These are phyloP conservation scores for Sturmia bella DNA, from an alignment of 2,888 invertebrate genomes.

Conservation along the genomic window DNA sequence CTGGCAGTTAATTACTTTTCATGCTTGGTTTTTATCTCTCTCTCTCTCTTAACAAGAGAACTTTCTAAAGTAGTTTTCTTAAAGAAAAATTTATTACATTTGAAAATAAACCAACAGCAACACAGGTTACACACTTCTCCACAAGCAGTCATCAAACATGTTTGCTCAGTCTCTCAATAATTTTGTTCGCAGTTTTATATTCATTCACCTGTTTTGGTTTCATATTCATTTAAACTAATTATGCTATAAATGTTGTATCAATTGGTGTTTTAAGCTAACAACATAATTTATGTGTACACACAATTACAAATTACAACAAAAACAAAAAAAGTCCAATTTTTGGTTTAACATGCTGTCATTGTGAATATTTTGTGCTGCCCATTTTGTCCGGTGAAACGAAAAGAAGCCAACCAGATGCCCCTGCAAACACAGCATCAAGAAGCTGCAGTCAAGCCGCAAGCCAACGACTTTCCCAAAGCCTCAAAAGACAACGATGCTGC, in stretches of 20 bases:
- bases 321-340: slow-evolving; percentile 69
- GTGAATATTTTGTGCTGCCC: slow-evolving; percentile 78
- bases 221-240: slow-evolving; percentile 18
- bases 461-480: slow-evolving; percentile 4
- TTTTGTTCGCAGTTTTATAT: not conserved
- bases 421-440: slow-evolving; percentile 20
- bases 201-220: not conserved
- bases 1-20: no score
- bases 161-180: slow-evolving; percentile 25
- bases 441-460: not conserved
- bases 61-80: not conserved
- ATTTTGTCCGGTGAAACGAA: slow-evolving; percentile 35
- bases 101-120: slow-evolving; percentile 24
- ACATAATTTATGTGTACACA: slow-evolving; percentile 55
- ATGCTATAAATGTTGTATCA: slow-evolving; percentile 8
- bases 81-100: not conserved
- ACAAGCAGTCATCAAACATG: slow-evolving; percentile 27
- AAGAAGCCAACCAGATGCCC: slow-evolving; percentile 35
- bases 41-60: no score
- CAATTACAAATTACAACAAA: slow-evolving; percentile 36
- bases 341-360: slow-evolving; percentile 79
- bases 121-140: slow-evolving; percentile 43
- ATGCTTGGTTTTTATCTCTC: no score
- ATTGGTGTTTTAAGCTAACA: slow-evolving; percentile 1
- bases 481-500: slow-evolving; percentile 47